phyloP scores from a whole-genome alignment of 2,113 vertebrate species.

The Neolamprologus sp. region DNA sequence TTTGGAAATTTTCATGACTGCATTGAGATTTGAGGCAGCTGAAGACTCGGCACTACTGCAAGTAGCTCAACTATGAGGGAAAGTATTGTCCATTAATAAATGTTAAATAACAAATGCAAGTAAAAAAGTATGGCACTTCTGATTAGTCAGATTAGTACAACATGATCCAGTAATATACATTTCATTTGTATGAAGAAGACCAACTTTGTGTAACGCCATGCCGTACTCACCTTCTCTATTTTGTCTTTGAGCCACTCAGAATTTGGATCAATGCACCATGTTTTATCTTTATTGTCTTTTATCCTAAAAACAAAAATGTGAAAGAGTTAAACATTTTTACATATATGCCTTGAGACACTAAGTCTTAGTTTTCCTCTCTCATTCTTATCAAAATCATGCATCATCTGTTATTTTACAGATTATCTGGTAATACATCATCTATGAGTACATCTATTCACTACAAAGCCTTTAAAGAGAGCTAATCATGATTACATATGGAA shows the following conservation, averaged over 20 bases:
- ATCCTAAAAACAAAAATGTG: not conserved
- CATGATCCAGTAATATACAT: not conserved
- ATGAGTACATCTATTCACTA: not conserved
- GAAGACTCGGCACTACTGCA: not conserved
- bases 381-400: not conserved
- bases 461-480: not conserved
- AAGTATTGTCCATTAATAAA: not conserved
- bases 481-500: not conserved
- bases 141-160: not conserved
- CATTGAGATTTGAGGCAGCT: not conserved
- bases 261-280: not conserved
- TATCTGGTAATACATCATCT: not conserved
- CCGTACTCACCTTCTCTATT: not conserved
- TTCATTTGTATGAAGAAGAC: fast-evolving
- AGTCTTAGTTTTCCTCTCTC: not conserved
- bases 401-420: not conserved
- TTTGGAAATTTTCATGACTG: not conserved
- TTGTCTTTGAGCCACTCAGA: not conserved
- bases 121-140: not conserved
- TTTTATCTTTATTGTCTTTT: not conserved
- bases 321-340: not conserved
- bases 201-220: not conserved
- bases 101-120: not conserved
- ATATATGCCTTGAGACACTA: not conserved
- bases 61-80: not conserved